phyloP scores from a whole-genome alignment of 1,140 invertebrate species.

The Eupristina koningsbergeri region DNA sequence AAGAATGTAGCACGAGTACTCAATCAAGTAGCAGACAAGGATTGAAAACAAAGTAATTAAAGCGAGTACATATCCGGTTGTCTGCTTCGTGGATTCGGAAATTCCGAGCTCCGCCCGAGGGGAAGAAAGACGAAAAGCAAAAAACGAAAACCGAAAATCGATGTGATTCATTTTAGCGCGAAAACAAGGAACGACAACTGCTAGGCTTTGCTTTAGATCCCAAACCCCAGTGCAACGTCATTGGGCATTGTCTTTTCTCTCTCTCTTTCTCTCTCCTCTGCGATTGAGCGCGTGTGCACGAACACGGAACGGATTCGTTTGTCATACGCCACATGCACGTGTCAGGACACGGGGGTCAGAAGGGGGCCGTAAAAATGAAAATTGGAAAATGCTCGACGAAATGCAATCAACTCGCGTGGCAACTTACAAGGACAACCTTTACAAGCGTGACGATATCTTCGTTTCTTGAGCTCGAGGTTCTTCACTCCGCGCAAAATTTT shows the following conservation, averaged over 20 bases:
- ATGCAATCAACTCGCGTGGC: too few species aligned
- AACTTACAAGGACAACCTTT: conserved; percentile 56
- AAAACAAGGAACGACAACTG: background rate
- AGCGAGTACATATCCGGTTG: too few species aligned
- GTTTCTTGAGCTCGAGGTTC: background rate
- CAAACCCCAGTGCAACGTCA: background rate
- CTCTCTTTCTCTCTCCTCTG: background rate
- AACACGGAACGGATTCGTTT: background rate
- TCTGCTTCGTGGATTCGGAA: too few species aligned
- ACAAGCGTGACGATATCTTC: conserved; percentile 56
- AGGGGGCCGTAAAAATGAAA: too few species aligned
- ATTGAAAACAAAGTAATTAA: too few species aligned
- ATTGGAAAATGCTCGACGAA: too few species aligned
- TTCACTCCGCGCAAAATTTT: conserved; percentile 9
- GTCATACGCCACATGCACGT: background rate
- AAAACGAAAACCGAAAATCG: background rate
- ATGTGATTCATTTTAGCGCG: conserved; percentile 33
- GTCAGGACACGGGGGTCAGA: too few species aligned
- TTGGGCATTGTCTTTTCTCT: background rate
- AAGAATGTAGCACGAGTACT: too few species aligned
- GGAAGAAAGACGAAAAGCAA: background rate
- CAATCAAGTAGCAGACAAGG: too few species aligned
- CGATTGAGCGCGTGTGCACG: background rate
- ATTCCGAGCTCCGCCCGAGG: background rate
- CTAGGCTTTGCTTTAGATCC: background rate